phyloP scores from a whole-genome alignment of 2,888 invertebrate species.

The Eilema caniola region DNA sequence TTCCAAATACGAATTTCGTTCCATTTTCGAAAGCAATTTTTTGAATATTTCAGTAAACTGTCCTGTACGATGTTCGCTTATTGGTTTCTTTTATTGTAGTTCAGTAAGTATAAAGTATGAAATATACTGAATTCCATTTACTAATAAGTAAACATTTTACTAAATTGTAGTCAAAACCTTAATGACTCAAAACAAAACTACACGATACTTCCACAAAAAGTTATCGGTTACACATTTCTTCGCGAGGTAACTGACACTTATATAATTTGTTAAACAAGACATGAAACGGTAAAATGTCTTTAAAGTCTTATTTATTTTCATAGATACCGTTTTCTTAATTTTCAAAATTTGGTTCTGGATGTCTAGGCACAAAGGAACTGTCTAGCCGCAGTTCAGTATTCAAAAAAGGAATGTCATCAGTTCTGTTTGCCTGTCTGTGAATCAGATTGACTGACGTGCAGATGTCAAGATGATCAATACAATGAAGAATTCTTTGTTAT shows the following conservation, averaged over 20 bases:
- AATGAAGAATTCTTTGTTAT: not conserved
- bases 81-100: slow-evolving; percentile 18
- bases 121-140: not conserved
- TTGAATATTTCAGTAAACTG: slow-evolving; percentile 55
- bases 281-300: not conserved
- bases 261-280: not conserved
- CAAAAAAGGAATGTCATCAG: not conserved
- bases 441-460: not conserved
- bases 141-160: no score
- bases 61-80: slow-evolving; percentile 30
- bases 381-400: not conserved
- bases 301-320: no score
- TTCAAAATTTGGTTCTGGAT: not conserved
- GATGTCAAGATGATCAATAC: not conserved
- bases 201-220: no score
- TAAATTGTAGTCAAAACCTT: no score
- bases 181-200: no score
- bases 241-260: no score
- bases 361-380: not conserved
- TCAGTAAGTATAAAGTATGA: not conserved
- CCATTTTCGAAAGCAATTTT: slow-evolving; percentile 50
- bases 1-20: slow-evolving; percentile 52
- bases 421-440: not conserved
- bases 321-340: not conserved
- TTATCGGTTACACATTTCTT: no score